Evolutionary conservation across 2,888 invertebrate species (phyloP).

Genomic region (Heteromurus nitidus): DNA sequence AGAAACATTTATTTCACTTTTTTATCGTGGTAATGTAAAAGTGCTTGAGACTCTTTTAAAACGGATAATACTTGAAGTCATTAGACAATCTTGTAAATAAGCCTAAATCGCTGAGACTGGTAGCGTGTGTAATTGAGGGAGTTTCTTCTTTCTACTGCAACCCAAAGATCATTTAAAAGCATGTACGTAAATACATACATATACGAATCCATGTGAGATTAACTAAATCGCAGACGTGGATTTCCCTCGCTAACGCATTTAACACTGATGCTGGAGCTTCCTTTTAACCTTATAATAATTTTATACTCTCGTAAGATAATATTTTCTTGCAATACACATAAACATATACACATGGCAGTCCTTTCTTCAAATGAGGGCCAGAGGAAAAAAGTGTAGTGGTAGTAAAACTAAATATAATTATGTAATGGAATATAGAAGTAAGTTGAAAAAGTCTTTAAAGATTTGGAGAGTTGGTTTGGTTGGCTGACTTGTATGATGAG

Average conservation of each 20-base stretch:
- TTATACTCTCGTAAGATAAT: not conserved
- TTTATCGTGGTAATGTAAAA: slow-evolving; percentile 18
- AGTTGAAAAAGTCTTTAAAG: slow-evolving; percentile 1
- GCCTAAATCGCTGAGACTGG: slow-evolving; percentile 17
- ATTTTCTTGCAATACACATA: not conserved
- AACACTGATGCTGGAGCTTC: too few relatives aligned
- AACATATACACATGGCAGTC: not conserved
- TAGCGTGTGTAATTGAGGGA: slow-evolving; percentile 23
- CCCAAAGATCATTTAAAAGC: slow-evolving; percentile 16
- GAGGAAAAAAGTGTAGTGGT: not conserved
- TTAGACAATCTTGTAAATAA: slow-evolving; percentile 39
- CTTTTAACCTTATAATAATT: not conserved
- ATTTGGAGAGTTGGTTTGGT: slow-evolving; percentile 17
- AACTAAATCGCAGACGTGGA: not conserved
- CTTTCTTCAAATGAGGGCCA: not conserved
- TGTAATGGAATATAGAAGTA: slow-evolving; percentile 9
- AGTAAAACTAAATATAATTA: slow-evolving; percentile 17
- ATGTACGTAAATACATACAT: not conserved
- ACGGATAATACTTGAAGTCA: slow-evolving; percentile 5
- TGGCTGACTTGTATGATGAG: too few relatives aligned
- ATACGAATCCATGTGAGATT: not conserved
- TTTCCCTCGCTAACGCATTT: not conserved
- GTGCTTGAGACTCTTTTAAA: slow-evolving; percentile 29
- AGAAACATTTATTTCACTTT: slow-evolving; percentile 27
- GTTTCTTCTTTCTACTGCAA: slow-evolving; percentile 8